These are phyloP conservation scores for Cyclophora albipunctata DNA, from an alignment of 2,888 invertebrate species.

Conservation along the genomic window DNA sequence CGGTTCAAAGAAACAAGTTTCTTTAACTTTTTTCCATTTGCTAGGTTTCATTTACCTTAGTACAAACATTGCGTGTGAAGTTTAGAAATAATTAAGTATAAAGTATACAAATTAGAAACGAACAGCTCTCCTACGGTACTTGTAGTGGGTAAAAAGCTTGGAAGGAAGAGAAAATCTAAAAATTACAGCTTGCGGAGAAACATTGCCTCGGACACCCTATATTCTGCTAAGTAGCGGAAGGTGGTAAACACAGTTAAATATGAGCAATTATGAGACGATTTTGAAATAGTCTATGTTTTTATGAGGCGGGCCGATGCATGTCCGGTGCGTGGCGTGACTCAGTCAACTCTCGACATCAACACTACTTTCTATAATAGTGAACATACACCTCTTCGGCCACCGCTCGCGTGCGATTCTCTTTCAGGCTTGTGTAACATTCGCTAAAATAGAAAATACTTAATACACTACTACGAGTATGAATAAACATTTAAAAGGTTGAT, in stretches of 20 bases:
- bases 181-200: constrained; percentile 15
- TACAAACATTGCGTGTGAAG: too few species aligned
- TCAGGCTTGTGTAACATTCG: constrained; percentile 53
- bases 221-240: constrained; percentile 39
- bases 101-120: too few species aligned
- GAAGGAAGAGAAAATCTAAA: constrained; percentile 17
- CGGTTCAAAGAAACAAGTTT: too few species aligned
- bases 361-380: constrained; percentile 50
- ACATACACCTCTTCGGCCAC: not conserved
- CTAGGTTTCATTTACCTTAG: too few species aligned
- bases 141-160: constrained; percentile 6
- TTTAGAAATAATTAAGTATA: too few species aligned
- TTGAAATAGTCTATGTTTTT: constrained; percentile 40
- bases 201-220: constrained; percentile 18
- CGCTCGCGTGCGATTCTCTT: constrained; percentile 46
- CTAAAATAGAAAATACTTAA: constrained; percentile 62
- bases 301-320: constrained; percentile 26
- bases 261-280: constrained; percentile 48
- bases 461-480: constrained; percentile 29
- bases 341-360: constrained; percentile 33
- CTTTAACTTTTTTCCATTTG: too few species aligned
- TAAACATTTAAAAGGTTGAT: constrained; percentile 10
- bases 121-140: not conserved
- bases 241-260: constrained; percentile 17
- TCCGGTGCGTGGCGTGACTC: constrained; percentile 56